Base-by-base conservation (phyloP, 2,888 invertebrate genomes). In the Caenorhabditis wallacei region DNA sequence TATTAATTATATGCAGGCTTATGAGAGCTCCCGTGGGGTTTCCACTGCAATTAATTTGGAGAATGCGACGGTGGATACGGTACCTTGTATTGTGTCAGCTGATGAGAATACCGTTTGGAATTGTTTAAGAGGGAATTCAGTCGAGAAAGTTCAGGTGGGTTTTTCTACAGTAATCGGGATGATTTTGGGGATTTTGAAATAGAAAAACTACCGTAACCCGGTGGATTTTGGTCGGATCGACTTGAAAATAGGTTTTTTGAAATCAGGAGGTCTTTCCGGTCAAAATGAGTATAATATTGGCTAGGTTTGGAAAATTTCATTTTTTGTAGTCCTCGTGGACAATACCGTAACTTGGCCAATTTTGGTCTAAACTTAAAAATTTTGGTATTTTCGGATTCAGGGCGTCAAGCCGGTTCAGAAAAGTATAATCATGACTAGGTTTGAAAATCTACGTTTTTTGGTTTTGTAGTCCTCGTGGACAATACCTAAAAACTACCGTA, bases 1-100 rank as follows among this genome's bases (percentile, higher is more conserved):
- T n/a, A 88, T 91, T 53, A 90, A 89, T 71, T 90, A 90, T 54
- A 85, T 91, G 71, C 88, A 90, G 82, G 85, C 90, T 1, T 82
- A 54, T 24, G 82, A 82, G 35, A 64, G 53, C 20, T 78, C 59
- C 24, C 35, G 68, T n/a, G 59, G 56, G 1, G 26, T 74, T 1
- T 71, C 72, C 4, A 74, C 69, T 10, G 82, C 35, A 5, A 24
- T 26, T 4, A 82, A 82, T 26, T 16, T 78, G 26, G 82, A 82
- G 37, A 69, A 71, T 37, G 82, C 82, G 1, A 11, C 48, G 0
- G 7, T 40, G 20, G 82, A 82, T 37, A 20, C 30, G 1, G 66
- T 56, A 20, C 76, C 72, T 59, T 82, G 71, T 61, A 82, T 82
- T n/a, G 82, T 82, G 16, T 82, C 82, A 8, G 78, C 68, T n/a